A percentile compares a stretch with the other conserved stretches of the same genome.
Conservation (phyloP, 2,888 invertebrate genomes). For the Sceliomorpha sp. region DNA sequence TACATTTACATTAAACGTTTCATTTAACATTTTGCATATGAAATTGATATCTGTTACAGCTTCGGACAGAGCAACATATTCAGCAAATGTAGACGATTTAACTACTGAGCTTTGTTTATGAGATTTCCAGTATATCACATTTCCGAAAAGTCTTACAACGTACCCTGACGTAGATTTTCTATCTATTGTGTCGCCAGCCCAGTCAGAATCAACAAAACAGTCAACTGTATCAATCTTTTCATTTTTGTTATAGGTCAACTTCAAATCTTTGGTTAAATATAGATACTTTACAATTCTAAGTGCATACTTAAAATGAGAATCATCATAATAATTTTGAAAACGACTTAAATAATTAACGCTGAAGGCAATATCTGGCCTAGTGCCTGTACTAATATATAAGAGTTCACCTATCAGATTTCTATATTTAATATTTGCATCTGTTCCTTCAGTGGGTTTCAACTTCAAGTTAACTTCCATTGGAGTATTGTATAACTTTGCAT, state of each 20-base stretch:
- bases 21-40: slow-evolving; percentile 23
- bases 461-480: slow-evolving; percentile 56
- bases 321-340: too few relatives aligned
- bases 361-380: slow-evolving; percentile 29
- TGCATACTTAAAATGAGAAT: too few relatives aligned
- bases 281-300: too few relatives aligned
- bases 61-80: slow-evolving; percentile 52
- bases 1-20: slow-evolving; percentile 22
- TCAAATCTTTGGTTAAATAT: too few relatives aligned
- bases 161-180: slow-evolving; percentile 54
- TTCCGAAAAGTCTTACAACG: slow-evolving; percentile 45
- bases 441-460: too few relatives aligned
- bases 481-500: slow-evolving; percentile 18
- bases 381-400: slow-evolving; percentile 35
- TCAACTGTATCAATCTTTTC: slow-evolving; percentile 20
- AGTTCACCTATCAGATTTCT: slow-evolving; percentile 39
- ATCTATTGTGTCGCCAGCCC: slow-evolving; percentile 48
- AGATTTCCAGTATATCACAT: slow-evolving; percentile 47
- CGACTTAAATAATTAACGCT: background rate
- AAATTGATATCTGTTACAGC: slow-evolving; percentile 37
- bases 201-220: slow-evolving; percentile 48
- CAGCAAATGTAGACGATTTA: slow-evolving; percentile 44
- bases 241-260: background rate
- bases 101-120: slow-evolving; percentile 48
- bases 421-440: slow-evolving; percentile 31